Conservation (phyloP, 2,113 vertebrate species). For the Myxocyprinus asiaticus region DNA sequence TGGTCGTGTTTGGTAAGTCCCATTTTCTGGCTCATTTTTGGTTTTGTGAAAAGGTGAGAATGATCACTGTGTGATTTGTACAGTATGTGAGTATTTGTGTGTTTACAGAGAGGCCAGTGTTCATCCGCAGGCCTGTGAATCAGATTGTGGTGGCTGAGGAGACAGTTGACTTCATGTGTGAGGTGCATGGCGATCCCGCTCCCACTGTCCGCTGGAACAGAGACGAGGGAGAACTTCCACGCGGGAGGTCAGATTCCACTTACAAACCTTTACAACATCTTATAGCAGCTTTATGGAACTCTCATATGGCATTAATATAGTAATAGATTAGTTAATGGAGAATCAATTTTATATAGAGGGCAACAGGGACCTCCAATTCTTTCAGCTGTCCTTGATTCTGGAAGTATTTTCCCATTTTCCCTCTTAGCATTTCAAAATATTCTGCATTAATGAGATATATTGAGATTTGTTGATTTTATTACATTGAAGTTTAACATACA, state of each 20-base stretch:
- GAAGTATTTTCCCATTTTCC: no score
- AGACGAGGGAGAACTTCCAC: slow-evolving; percentile 91
- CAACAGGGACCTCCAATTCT: no score
- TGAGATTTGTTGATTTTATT: no score
- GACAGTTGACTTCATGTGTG: slow-evolving; percentile 91
- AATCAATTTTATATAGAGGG: not conserved
- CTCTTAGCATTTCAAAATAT: no score
- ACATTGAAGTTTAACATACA: no score
- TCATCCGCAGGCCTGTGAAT: slow-evolving; percentile 92
- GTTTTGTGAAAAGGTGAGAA: not conserved
- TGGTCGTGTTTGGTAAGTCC: slow-evolving; percentile 89
- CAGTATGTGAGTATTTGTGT: not conserved
- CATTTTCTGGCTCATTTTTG: not conserved
- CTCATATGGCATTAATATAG: not conserved
- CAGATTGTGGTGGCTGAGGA: slow-evolving; percentile 93
- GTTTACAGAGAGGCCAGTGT: slow-evolving; percentile 83
- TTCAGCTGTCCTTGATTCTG: no score
- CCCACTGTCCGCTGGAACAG: slow-evolving; percentile 94
- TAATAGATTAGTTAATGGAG: not conserved
- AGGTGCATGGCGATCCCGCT: slow-evolving; percentile 92
- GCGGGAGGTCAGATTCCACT: slow-evolving; percentile 79
- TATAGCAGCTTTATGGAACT: not conserved
- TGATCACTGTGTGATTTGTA: slow-evolving; percentile 4
- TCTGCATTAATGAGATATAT: no score
- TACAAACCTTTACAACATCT: not conserved